A percentile compares a stretch with the other conserved stretches of the same genome.
Conservation (phyloP, 2,888 invertebrate genomes). For the Eudasyphora cyanicolor region DNA sequence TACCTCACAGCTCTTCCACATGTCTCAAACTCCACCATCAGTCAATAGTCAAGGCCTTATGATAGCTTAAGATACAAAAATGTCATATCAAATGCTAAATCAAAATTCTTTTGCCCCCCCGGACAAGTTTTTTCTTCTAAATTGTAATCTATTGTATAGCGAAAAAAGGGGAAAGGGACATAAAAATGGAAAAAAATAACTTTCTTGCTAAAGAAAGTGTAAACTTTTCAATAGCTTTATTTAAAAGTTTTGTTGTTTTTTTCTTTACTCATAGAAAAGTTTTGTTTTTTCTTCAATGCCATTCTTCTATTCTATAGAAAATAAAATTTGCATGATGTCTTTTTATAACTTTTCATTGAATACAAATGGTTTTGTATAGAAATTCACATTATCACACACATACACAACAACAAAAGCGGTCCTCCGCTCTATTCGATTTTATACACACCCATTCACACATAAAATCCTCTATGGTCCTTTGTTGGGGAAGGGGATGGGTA, state of each 20-base stretch:
- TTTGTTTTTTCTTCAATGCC: neutral
- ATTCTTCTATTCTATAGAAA: constrained; percentile 1
- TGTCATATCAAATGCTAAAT: constrained; percentile 20
- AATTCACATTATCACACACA: constrained; percentile 28
- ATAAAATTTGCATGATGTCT: constrained; percentile 56
- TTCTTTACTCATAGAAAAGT: neutral
- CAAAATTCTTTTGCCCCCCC: neutral
- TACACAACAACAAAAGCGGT: neutral
- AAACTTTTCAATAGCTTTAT: constrained; percentile 55
- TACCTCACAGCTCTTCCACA: neutral
- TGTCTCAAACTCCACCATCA: too few relatives aligned
- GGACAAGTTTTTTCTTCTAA: neutral
- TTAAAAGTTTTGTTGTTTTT: constrained; percentile 45
- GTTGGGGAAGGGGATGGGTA: neutral
- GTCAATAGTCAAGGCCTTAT: too few relatives aligned
- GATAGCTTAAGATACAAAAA: neutral
- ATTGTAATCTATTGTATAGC: constrained; percentile 9
- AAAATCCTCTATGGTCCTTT: neutral
- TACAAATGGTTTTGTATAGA: constrained; percentile 45
- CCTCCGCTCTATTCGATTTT: neutral
- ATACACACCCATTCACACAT: neutral
- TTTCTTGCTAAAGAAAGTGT: constrained; percentile 22
- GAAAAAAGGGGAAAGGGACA: neutral
- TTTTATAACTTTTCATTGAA: constrained; percentile 58
- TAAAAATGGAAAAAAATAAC: constrained; percentile 1